phyloP scores from a whole-genome alignment of 2,113 vertebrate genomes.

The Fulica atra region DNA sequence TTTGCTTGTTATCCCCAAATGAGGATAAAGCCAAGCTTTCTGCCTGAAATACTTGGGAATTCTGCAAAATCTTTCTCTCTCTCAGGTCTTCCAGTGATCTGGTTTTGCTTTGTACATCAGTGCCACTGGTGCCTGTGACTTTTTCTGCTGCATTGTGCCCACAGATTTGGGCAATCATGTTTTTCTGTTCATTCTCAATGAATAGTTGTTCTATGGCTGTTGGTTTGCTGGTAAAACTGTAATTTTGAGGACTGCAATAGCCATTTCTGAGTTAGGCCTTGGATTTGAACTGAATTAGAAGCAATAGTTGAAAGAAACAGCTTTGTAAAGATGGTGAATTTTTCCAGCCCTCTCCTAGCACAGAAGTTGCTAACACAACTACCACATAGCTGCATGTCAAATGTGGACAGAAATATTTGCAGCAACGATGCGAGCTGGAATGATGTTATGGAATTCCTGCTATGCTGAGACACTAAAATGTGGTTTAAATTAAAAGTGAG shows the following conservation, averaged over 20 bases:
- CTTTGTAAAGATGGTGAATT: background rate
- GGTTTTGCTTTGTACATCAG: background rate
- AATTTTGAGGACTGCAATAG: background rate
- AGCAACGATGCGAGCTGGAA: background rate
- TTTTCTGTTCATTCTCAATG: background rate
- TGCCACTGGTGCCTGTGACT: fast-evolving
- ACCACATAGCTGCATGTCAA: background rate
- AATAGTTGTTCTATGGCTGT: background rate
- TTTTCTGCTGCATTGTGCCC: background rate
- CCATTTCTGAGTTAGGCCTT: background rate
- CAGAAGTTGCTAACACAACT: background rate
- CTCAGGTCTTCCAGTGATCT: background rate
- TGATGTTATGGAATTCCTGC: slow-evolving; percentile 43
- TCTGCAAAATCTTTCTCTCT: background rate
- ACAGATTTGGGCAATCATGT: background rate
- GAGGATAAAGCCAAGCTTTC: background rate
- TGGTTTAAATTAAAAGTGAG: slow-evolving; percentile 57
- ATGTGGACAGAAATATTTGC: slow-evolving; percentile 8
- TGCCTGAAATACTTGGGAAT: background rate
- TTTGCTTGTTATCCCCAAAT: background rate
- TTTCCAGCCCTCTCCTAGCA: background rate
- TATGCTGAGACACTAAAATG: slow-evolving; percentile 44
- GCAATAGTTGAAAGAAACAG: background rate
- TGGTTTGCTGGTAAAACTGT: background rate
- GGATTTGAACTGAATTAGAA: background rate